Conservation (phyloP, 1,140 invertebrate genomes). For the Apis dorsata region DNA sequence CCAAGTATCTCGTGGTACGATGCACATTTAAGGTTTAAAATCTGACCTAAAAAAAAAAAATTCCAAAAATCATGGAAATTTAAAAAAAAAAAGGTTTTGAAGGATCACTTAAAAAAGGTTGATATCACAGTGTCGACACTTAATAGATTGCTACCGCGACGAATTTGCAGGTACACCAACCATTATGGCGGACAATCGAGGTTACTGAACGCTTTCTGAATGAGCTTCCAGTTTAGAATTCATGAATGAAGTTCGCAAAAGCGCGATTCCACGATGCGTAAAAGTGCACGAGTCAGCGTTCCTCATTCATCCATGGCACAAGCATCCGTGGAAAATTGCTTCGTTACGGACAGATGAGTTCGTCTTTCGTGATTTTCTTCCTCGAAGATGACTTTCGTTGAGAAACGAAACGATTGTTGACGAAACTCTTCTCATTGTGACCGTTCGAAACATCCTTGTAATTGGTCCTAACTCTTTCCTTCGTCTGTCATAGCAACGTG, state of each 20-base stretch:
- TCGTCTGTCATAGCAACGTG: neutral
- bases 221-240: neutral
- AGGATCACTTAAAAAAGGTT: no score
- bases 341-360: constrained; percentile 54
- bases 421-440: constrained; percentile 21
- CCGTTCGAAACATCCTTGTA: constrained; percentile 25
- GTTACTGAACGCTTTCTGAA: neutral
- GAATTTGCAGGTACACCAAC: neutral
- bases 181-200: neutral
- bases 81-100: no score
- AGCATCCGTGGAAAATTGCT: constrained; percentile 59
- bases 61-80: no score
- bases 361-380: neutral
- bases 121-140: neutral
- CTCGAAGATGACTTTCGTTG: neutral
- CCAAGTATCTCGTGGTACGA: no score
- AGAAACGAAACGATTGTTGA: constrained; percentile 38
- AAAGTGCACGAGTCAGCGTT: constrained; percentile 40
- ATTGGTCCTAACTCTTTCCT: constrained; percentile 31
- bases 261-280: constrained; percentile 12
- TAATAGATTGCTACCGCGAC: neutral
- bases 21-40: no score
- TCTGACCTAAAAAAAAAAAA: no score
- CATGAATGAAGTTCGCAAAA: constrained; percentile 32
- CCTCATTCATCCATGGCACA: constrained; percentile 22